Base-by-base conservation (phyloP, 2,888 invertebrate genomes). In the Scelioninae gen. 1 region DNA sequence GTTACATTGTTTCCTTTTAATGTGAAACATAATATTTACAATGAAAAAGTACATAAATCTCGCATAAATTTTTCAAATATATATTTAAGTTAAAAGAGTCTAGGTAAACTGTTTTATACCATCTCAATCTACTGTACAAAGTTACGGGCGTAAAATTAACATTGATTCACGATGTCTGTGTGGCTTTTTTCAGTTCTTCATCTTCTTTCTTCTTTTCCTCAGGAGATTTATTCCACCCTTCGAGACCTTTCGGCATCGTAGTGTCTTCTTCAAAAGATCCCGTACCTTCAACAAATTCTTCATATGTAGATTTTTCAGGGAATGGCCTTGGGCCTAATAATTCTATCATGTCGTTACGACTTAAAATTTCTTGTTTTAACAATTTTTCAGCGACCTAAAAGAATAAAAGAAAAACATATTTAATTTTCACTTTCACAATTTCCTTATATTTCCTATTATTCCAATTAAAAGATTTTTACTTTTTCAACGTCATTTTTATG, bases 201-300 rank as follows among this genome's bases (percentile, higher is more conserved):
- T n/a, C n/a, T 38, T 81, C 84, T 43, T 93, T 91, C 84, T 94
- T 94, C 23, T 63, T 71, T 4, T 78, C 83, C 15, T 89, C 88
- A 66, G 90, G 92, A 74, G 95, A 95, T 90, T 96, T 96, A 91
- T 99, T 99, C 99, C 99, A 99, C 89, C 96, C 96, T 91, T 98
- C 96, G 31, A 99, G 94, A 69, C 99, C 99, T 93, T 98, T 97
- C 0, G 99, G 99, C 87, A 99, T 94, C 0, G 95, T 93, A 0
- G 98, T 98, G 89, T 99, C 97, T 93, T 99, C 99, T 85, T 99
- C 99, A 88, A 99, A 95, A 0, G 99, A 98, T 1, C 99, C 99
- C 0, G 98, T 98, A 0, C 98, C 98, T 93, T 98, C 99, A 0
- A 99, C 99, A 93, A 99, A 99, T 91, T 99, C 97, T 93, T 99